Percentiles rank a stretch among this genome's conserved stretches.
These are phyloP conservation scores for Amblyteles armatorius DNA, from an alignment of 2,888 invertebrate species.

Conservation along the genomic window DNA sequence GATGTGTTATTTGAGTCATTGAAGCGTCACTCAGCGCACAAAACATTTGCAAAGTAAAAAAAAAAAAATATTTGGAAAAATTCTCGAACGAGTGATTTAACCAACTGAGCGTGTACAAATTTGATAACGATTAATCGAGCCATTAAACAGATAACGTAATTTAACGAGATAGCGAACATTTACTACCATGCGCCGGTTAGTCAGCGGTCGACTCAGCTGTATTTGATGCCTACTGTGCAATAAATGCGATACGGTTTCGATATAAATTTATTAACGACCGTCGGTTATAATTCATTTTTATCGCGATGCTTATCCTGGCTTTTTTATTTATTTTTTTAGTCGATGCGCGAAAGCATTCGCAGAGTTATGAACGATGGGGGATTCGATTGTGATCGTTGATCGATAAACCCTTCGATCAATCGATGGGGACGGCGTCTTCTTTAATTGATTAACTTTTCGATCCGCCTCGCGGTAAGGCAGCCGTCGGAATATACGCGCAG, in stretches of 20 bases:
- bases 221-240: background rate
- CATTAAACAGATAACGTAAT: background rate
- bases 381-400: slow-evolving; percentile 23
- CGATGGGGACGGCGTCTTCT: background rate
- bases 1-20: background rate
- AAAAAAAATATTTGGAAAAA: slow-evolving; percentile 1
- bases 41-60: background rate
- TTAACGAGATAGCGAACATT: background rate
- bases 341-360: background rate
- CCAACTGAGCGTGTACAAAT: background rate
- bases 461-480: background rate
- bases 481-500: slow-evolving; percentile 2
- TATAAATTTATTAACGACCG: background rate
- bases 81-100: background rate
- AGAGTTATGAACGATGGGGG: background rate
- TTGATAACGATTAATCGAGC: background rate
- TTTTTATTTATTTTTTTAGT: background rate
- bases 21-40: background rate
- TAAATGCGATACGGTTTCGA: background rate
- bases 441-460: slow-evolving; percentile 46
- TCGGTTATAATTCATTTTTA: background rate
- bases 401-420: slow-evolving; percentile 23
- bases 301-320: background rate
- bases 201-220: background rate
- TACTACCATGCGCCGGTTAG: background rate